Evolutionary conservation across 2,888 invertebrate species (phyloP), one percentile per base, ranked within the genome.

Genomic region (Mythimna ferrago): DNA sequence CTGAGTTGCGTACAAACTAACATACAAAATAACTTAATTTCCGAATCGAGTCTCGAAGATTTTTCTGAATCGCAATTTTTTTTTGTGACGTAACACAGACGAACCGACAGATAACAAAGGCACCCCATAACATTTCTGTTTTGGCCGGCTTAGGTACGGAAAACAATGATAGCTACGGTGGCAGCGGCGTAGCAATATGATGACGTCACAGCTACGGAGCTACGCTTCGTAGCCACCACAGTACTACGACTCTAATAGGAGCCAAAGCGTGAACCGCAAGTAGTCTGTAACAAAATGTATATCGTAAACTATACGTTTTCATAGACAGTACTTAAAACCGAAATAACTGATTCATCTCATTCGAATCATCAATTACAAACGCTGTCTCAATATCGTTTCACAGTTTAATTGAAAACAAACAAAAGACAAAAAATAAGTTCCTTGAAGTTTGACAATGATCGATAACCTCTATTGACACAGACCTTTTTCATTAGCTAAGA

Each of bases 351-450:
- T 54, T 65, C 16, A 61, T 61, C 19, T 61, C n/a, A n/a, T 32
- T 44, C 32, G 65, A 77, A 66, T 62, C 63, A 79, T 79, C 62
- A 73, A 75, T 72, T 70, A 62, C 71, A 62, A 70, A 62, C 35
- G 32, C 57, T 41, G 51, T 44, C 26, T 32, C 44, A 57, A 62
- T 58, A 68, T 56, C 32, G 58, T 53, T 38, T 48, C 44, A 53
- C 21, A 56, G 21, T 32, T 71, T 79, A 72, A 82, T 82, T 82
- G 75, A 83, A 76, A 83, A 76, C 62, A 71, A 80, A 66, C 57
- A 54, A n/a, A 21, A n/a, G n/a, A 56, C 56, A 7, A 66, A 64
- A 81, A 65, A 62, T 62, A 65, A 68, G 66, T 71, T 70, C 35
- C 58, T 44, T 56, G 48, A 72, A 73, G 70, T 77, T 82, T 67